phyloP scores from a whole-genome alignment of 2,113 vertebrate genomes.

The Geococcyx californianus region DNA sequence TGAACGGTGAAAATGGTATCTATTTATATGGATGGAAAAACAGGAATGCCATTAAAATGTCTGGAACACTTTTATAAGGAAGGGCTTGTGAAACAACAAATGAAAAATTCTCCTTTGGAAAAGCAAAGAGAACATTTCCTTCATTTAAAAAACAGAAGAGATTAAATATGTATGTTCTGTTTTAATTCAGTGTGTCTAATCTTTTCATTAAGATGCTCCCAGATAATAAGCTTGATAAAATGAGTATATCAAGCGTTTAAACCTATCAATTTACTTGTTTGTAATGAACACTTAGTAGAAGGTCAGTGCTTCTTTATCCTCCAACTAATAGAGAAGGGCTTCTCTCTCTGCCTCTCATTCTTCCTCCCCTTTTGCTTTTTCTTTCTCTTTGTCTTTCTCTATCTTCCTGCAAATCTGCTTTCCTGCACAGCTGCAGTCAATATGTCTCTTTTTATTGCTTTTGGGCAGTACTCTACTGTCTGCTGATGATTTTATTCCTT shows the following conservation, averaged over 20 bases:
- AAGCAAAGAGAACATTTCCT: neutral
- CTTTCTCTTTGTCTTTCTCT: neutral
- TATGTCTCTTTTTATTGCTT: neutral
- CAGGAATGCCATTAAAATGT: neutral
- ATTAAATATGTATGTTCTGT: neutral
- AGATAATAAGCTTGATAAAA: neutral
- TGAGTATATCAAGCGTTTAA: neutral
- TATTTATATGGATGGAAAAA: neutral
- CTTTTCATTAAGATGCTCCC: neutral
- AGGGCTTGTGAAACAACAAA: neutral
- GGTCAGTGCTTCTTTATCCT: neutral
- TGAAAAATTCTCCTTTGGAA: neutral
- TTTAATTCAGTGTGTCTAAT: neutral
- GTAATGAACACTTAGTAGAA: neutral
- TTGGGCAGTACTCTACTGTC: neutral
- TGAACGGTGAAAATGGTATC: neutral
- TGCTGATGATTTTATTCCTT: neutral
- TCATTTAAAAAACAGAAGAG: neutral
- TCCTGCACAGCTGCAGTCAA: neutral
- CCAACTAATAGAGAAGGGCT: neutral
- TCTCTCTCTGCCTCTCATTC: neutral
- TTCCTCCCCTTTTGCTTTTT: too few species aligned
- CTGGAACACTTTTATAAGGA: neutral
- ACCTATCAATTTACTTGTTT: neutral
- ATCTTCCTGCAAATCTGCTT: neutral